Evolutionary conservation across 2,113 vertebrate genomes (phyloP).

Genomic region (Coptodon bakossiorum): DNA sequence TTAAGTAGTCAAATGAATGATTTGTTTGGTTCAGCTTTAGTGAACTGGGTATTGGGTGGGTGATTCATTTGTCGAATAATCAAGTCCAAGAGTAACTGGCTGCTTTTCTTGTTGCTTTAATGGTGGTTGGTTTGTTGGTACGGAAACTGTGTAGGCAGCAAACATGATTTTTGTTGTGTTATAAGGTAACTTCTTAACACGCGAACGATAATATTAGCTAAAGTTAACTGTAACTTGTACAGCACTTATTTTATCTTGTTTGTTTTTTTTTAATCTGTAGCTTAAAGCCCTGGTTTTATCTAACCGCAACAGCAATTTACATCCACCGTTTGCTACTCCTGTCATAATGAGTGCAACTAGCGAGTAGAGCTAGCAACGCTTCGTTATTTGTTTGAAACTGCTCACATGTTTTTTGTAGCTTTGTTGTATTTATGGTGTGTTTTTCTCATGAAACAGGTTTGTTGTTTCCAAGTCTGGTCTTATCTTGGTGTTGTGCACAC

Average conservation of each 20-base stretch:
- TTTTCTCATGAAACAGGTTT: not conserved
- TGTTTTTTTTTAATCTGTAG: not conserved
- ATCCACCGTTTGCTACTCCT: not conserved
- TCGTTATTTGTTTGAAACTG: not conserved
- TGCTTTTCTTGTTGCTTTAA: not conserved
- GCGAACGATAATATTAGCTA: not conserved
- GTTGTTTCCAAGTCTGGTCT: not conserved
- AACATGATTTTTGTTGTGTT: not conserved
- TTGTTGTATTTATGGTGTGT: not conserved
- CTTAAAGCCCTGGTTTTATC: not conserved
- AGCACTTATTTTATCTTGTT: not conserved
- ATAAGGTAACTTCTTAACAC: not conserved
- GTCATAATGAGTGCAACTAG: not conserved
- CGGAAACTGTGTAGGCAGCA: not conserved
- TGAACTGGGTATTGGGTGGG: not conserved
- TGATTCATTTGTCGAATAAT: not conserved
- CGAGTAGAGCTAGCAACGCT: not conserved
- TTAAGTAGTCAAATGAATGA: not conserved
- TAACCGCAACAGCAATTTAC: not conserved
- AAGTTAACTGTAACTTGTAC: not conserved
- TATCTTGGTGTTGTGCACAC: not conserved
- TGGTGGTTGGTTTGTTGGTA: not conserved
- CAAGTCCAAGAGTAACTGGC: not conserved
- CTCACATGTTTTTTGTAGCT: not conserved
- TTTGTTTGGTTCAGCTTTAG: not conserved